Base-by-base conservation (phyloP, 2,113 vertebrate species). In the Malurus cyaneus region DNA sequence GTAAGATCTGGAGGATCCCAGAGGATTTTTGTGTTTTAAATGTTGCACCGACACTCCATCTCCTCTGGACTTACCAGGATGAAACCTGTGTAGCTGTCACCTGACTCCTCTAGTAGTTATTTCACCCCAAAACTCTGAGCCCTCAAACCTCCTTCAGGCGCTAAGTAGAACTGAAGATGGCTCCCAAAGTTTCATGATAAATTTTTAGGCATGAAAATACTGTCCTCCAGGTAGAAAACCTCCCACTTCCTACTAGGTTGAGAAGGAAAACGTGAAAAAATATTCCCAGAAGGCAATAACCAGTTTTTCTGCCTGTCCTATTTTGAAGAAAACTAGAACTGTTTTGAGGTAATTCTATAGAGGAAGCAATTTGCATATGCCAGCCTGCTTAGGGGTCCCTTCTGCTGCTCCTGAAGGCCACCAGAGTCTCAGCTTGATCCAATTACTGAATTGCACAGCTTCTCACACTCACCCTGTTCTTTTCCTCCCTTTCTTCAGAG, bases 371-470 rank as follows among this genome's bases (percentile, higher is more conserved):
- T 89, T 64, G 59, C 71, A 60, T 80, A 62, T 86, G 91, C 92
- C 89, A 97, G 28, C 42, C 57, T 86, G 88, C 93, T 91, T 86
- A 78, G 21, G 34, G 91, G 90, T 82, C 70, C 59, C 80, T 88
- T 50, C 53, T 65, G 80, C 92, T 88, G 93, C 93, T 88, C 86
- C 65, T 88, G 74, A 86, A 89, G 88, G 94, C 91, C 88, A 96
- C 76, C 79, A 32, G 18, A 44, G 76, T 77, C 93, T 95, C 46
- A 15, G 86, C 87, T 89, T 92, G 93, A 96, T 96, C 97, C 97
- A 97, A 88, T 97, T 97, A 97, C 62, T 57, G 90, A 56, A 8
- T 44, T 39, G 57, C 82, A 91, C 81, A 69, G 59, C 92, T 95
- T 69, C 96, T 84, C 95, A 95, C 86, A 88, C 52, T 5, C 29